These are phyloP conservation scores for Neodon shergylaensis DNA, from an alignment of 2,113 vertebrate species.

Conservation along the genomic window DNA sequence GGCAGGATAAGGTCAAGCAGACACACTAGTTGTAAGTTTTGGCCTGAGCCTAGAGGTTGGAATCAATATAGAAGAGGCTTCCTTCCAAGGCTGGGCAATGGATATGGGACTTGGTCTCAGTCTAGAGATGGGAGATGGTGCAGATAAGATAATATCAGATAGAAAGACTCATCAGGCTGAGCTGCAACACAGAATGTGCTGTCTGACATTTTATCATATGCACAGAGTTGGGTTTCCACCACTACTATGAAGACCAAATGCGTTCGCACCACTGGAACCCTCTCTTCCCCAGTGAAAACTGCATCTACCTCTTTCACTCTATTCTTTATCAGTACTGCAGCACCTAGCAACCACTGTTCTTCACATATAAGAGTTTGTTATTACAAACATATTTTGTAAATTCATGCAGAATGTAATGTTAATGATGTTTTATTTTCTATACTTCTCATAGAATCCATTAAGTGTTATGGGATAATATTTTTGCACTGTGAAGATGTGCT, in stretches of 20 bases:
- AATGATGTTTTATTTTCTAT: neutral
- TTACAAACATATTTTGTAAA: conserved; percentile 18
- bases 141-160: neutral
- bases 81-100: neutral
- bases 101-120: neutral
- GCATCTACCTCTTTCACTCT: neutral
- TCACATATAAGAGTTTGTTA: neutral
- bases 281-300: neutral
- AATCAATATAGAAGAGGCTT: neutral
- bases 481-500: no score
- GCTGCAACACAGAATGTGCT: neutral
- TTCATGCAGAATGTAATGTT: neutral
- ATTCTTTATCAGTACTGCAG: neutral
- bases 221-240: neutral
- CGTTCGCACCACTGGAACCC: neutral
- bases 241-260: neutral
- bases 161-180: neutral
- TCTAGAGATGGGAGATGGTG: neutral
- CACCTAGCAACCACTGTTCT: neutral
- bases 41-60: neutral
- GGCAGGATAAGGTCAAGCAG: neutral
- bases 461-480: no score
- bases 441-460: neutral
- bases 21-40: neutral
- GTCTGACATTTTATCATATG: neutral